Base-by-base conservation (phyloP, 2,888 invertebrate species). In the Urechis unicinctus region DNA sequence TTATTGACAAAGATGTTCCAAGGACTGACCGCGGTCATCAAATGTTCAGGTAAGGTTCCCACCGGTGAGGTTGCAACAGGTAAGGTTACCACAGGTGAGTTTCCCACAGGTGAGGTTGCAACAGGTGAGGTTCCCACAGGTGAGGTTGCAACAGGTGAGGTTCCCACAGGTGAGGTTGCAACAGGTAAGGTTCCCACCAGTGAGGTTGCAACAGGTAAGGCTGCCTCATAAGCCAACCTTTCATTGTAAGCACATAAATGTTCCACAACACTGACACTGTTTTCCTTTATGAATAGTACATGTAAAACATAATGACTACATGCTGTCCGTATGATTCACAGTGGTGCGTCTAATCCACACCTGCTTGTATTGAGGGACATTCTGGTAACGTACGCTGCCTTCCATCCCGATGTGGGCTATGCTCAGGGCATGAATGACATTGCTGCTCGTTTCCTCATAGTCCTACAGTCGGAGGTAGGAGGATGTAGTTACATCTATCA, bases 391-490 rank as follows among this genome's bases (percentile, higher is more conserved):
- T 76, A 70, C 54, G 61, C 70, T 25, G 67, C 72, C 41, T 72
- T 72, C 55, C 63, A 74, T 46, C 66, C 68, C 6, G 59, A 67
- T 6, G 66, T 77, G 41, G 75, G 75, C 29, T 78, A 77, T 55
- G 74, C 74, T 3, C 78, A 78, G 60, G 78, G 78, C 21, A 78
- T 77, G 77, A 78, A 77, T 52, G 78, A 78, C 59, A 73, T 78
- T 26, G 61, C 73, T 3, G 68, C 74, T 3, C 60, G 74, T 41
- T 75, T 78, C 57, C 64, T 77, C 2, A 65, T 68, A 9, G 73
- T 75, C 2, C 69, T 77, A 60, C 70, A 73, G 47, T 70, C 69
- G n/a, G 76, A 78, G 71, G 77, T 77, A 62, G n/a, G n/a, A n/a
- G n/a, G 54, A 61, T 21, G 31, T 24, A 30, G 29, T 53, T 24